Base-by-base conservation (phyloP, 2,888 invertebrate species). In the Aleiodes testaceus region DNA sequence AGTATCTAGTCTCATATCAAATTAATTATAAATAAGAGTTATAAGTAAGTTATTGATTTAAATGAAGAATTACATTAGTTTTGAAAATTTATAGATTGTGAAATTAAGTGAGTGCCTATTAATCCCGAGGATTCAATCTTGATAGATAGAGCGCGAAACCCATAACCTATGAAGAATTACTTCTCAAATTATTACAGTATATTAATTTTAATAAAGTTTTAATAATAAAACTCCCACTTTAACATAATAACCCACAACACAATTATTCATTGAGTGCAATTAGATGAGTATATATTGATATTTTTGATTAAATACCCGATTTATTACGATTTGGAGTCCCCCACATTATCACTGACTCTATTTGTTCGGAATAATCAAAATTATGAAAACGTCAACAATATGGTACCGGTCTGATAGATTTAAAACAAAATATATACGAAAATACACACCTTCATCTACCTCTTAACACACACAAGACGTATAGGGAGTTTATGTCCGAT, bases 381-480 rank as follows among this genome's bases (percentile, higher is more conserved):
- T 5, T 3, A 11, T 3, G 7, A 42, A 55, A 59, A 59, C 36
- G 59, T 59, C 59, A 59, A 45, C 45, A 53, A 44, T 52, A 22
- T 53, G 45, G 49, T 61, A 50, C 16, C 53, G 45, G 64, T 59
- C 65, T 72, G 76, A 72, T 18, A 63, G 67, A 68, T 59, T 65
- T 49, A 55, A 36, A 63, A 52, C 61, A 61, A 61, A 50, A 53
- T 64, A 73, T 50, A 66, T 65, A 71, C 70, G 78, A 67, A 26
- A 73, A 75, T 76, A 86, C 87, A 80, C 88, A 91, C 91, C 91
- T 91, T 91, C 91, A 91, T 91, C 91, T 91, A 91, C 91, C 90
- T 91, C 91, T 90, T 79, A 82, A 80, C 85, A 79, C 81, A 81
- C 82, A 83, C 80, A 80, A 81, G 76, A 84, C 81, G 77, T 81